Evolutionary conservation across 2,113 vertebrate species (phyloP).

Genomic region (Leucopsar rothschildi): DNA sequence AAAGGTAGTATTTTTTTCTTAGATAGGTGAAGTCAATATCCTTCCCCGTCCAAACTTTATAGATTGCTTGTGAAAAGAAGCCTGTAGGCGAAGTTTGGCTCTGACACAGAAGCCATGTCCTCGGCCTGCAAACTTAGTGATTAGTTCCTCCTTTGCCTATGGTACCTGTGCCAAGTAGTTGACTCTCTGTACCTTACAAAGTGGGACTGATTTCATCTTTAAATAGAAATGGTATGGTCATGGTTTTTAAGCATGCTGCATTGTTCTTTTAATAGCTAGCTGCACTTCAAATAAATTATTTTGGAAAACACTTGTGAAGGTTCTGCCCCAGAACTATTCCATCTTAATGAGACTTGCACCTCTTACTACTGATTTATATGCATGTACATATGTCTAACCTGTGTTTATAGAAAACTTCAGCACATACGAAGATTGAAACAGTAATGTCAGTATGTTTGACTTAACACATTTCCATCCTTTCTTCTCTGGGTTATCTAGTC

Average conservation of each 20-base stretch:
- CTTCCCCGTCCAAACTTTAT: neutral
- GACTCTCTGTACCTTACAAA: neutral
- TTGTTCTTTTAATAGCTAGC: neutral
- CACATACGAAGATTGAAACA: neutral
- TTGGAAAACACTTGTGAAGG: neutral
- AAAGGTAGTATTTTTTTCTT: neutral
- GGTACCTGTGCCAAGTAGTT: neutral
- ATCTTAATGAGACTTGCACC: neutral
- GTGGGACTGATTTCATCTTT: neutral
- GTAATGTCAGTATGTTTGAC: neutral
- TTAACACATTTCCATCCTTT: neutral
- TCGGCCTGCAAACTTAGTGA: neutral
- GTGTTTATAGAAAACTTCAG: neutral
- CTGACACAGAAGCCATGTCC: neutral
- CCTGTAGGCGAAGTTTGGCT: neutral
- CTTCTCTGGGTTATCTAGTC: neutral
- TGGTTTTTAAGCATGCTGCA: neutral
- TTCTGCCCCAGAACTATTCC: neutral
- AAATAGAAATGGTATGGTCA: neutral
- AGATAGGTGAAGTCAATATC: no score
- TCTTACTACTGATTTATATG: accelerated
- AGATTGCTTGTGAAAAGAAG: neutral
- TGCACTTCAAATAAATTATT: neutral
- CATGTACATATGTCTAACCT: neutral
- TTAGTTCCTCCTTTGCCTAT: neutral